These are phyloP conservation scores for Melinaea marsaeus DNA, from an alignment of 2,888 invertebrate species.

Conservation along the genomic window DNA sequence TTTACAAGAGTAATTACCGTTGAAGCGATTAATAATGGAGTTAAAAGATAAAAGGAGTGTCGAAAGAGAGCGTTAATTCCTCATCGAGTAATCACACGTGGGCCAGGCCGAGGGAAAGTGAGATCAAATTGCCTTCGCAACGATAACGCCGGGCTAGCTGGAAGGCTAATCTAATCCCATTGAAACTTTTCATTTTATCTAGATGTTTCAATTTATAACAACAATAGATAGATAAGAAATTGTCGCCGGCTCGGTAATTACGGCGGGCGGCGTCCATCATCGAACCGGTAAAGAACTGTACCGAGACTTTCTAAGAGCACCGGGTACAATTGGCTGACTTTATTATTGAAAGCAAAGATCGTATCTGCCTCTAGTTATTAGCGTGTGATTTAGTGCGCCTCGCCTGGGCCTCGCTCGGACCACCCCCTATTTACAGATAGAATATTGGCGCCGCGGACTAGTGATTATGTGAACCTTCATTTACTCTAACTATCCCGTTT, in stretches of 20 bases:
- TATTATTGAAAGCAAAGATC: slow-evolving; percentile 73
- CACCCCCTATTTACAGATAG: slow-evolving; percentile 63
- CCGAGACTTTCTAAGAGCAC: slow-evolving; percentile 60
- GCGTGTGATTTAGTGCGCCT: slow-evolving; percentile 65
- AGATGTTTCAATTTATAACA: slow-evolving; percentile 42
- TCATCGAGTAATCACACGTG: slow-evolving; percentile 21
- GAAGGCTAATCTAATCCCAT: slow-evolving; percentile 30
- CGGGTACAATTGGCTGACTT: slow-evolving; percentile 64
- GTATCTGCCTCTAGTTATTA: slow-evolving; percentile 72
- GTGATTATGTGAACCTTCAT: slow-evolving; percentile 37
- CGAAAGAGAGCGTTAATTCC: slow-evolving; percentile 13
- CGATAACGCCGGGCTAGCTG: slow-evolving; percentile 17
- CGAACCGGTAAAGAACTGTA: slow-evolving; percentile 59
- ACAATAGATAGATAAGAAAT: slow-evolving; percentile 40
- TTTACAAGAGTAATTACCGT: slow-evolving; percentile 44
- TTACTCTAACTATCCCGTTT: slow-evolving; percentile 37
- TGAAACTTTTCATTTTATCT: slow-evolving; percentile 37
- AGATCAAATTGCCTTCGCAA: slow-evolving; percentile 22
- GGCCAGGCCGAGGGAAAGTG: slow-evolving; percentile 24
- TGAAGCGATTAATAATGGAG: slow-evolving; percentile 14
- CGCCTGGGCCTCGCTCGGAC: slow-evolving; percentile 45
- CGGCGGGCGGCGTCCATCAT: slow-evolving; percentile 37
- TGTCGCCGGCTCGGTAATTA: slow-evolving; percentile 64
- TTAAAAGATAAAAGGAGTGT: slow-evolving; percentile 8
- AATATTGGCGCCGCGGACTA: slow-evolving; percentile 46